Conservation (phyloP, 2,888 invertebrate genomes). For the Volucella zonaria region DNA sequence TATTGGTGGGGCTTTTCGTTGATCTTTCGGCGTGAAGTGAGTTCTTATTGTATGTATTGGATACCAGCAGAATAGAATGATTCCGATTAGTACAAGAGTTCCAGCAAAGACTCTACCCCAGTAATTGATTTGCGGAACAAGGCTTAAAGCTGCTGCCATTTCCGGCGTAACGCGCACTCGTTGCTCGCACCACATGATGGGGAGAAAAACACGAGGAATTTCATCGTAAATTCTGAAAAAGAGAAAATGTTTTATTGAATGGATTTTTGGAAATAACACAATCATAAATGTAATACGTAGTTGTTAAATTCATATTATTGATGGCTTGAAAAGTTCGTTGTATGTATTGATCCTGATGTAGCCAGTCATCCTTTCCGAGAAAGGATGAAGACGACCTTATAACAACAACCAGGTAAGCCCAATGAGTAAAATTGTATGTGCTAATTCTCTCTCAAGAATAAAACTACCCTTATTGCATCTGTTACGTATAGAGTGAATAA, state of each 20-base stretch:
- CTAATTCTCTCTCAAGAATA: too few relatives aligned
- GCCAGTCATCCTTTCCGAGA: too few relatives aligned
- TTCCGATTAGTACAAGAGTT: constrained; percentile 82
- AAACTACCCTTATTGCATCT: too few relatives aligned
- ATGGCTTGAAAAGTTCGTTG: background rate
- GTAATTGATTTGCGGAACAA: constrained; percentile 84
- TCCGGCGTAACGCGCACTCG: constrained; percentile 85
- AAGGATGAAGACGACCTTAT: too few relatives aligned
- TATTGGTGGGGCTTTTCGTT: constrained; percentile 30
- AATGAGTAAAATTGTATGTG: too few relatives aligned
- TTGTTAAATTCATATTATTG: background rate
- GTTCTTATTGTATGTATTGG: constrained; percentile 75
- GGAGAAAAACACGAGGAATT: constrained; percentile 87
- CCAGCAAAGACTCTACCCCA: constrained; percentile 84
- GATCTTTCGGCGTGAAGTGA: constrained; percentile 53
- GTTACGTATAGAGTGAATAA: too few relatives aligned
- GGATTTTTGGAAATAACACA: background rate
- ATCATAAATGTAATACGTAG: too few relatives aligned
- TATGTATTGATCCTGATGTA: too few relatives aligned
- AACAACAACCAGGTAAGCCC: too few relatives aligned
- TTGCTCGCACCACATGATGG: constrained; percentile 91
- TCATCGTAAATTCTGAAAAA: constrained; percentile 85
- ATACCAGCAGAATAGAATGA: constrained; percentile 80
- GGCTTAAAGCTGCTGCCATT: constrained; percentile 84
- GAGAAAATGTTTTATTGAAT: constrained; percentile 8